Evolutionary conservation across 2,797 vertebrate genomes (phyloP).

Genomic region (Sternotherus odoratus): DNA sequence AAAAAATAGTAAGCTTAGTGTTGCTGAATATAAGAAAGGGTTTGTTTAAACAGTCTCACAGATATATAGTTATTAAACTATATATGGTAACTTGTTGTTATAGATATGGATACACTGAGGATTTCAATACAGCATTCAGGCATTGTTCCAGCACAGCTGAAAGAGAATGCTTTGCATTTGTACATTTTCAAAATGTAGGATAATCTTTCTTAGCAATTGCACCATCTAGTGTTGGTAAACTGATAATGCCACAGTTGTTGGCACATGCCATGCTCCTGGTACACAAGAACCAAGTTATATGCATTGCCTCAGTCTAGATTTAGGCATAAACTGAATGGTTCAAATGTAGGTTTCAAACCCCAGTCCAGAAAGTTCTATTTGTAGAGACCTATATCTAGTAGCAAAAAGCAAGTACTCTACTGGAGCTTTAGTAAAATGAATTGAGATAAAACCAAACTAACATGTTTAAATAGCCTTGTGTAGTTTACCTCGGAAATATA

Average conservation of each 20-base stretch:
- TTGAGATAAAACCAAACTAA: not conserved
- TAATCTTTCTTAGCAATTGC: conserved; percentile 11
- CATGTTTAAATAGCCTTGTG: not conserved
- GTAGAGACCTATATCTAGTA: not conserved
- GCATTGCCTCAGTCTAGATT: rapidly evolving
- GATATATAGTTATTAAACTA: not conserved
- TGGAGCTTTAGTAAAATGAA: not conserved
- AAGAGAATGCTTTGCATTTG: rapidly evolving
- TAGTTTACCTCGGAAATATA: not conserved
- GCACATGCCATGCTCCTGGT: not conserved
- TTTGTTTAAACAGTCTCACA: not conserved
- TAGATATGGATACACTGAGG: not conserved
- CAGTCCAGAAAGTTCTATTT: not conserved
- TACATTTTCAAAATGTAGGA: not conserved
- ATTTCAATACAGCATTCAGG: not conserved
- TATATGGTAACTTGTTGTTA: not conserved
- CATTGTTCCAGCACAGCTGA: not conserved
- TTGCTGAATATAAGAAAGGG: not conserved
- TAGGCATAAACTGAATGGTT: not conserved
- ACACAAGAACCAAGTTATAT: not conserved
- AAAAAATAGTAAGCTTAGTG: not conserved
- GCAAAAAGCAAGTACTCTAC: not conserved
- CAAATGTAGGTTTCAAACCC: not conserved
- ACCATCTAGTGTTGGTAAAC: conserved; percentile 61
- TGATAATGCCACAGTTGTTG: not conserved